phyloP scores from a whole-genome alignment of 2,797 vertebrate genomes.

The Platalea minor region DNA sequence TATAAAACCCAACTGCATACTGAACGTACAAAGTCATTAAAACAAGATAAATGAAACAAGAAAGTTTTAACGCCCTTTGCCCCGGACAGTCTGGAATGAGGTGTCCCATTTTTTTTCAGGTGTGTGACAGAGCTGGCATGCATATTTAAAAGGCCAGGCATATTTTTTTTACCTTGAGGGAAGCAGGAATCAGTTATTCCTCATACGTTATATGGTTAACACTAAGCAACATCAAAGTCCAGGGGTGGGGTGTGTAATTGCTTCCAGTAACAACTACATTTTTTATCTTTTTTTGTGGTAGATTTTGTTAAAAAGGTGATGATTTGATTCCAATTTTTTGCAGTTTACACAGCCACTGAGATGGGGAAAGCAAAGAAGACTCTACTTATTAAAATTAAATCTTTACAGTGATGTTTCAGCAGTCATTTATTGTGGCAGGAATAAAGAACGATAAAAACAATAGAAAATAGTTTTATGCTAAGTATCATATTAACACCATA shows the following conservation, averaged over 20 bases:
- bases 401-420: neutral
- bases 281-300: neutral
- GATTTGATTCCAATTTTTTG: neutral
- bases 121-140: neutral
- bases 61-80: neutral
- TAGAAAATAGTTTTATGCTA: neutral
- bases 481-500: neutral
- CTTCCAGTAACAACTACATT: neutral
- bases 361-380: neutral
- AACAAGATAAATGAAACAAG: neutral
- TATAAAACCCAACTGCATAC: neutral
- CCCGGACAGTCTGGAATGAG: neutral
- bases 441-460: neutral
- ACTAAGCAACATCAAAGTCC: neutral
- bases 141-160: neutral
- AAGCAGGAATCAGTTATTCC: neutral
- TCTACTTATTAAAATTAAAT: neutral
- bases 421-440: neutral
- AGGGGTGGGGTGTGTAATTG: rapidly evolving
- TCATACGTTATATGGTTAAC: neutral
- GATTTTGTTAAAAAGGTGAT: neutral
- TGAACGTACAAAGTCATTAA: neutral
- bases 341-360: neutral
- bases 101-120: neutral
- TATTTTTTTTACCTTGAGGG: neutral